phyloP scores from a whole-genome alignment of 1,140 invertebrate species.

The Drosophila rhopaloa region DNA sequence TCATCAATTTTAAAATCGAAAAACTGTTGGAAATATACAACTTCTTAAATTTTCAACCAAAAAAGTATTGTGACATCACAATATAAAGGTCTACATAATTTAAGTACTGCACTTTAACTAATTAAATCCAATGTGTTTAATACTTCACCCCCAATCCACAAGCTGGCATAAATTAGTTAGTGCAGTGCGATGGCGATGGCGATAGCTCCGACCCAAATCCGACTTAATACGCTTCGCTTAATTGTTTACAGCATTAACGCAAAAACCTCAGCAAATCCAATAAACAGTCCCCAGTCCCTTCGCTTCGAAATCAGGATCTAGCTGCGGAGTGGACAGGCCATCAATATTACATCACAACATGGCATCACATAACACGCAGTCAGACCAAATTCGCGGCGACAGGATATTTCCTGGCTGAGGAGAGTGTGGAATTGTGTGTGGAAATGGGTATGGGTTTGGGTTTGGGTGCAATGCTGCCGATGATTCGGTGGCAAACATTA shows the following conservation, averaged over 20 bases:
- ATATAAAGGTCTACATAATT: conserved; percentile 14
- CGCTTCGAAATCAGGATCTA: conserved; percentile 19
- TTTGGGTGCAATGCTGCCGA: conserved; percentile 10
- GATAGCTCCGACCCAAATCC: conserved; percentile 59
- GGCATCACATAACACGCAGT: conserved; percentile 50
- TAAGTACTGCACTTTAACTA: conserved; percentile 23
- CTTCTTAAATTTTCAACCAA: too few species aligned
- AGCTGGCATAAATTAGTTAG: conserved; percentile 70
- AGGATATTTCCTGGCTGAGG: conserved; percentile 24
- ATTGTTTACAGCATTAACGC: conserved; percentile 82
- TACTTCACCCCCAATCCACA: not conserved
- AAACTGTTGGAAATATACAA: too few species aligned
- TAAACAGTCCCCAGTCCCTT: conserved; percentile 55
- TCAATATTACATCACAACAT: conserved; percentile 72
- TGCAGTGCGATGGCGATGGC: conserved; percentile 28
- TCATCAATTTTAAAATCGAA: too few species aligned
- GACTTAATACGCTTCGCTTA: conserved; percentile 79
- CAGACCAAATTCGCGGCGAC: conserved; percentile 72
- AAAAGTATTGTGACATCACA: not conserved
- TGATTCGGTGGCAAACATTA: conserved; percentile 75
- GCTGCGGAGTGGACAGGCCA: conserved; percentile 41
- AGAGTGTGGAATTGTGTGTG: not conserved
- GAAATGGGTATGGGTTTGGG: too few species aligned
- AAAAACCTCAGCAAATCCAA: conserved; percentile 78
- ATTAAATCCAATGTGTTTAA: not conserved